phyloP scores from a whole-genome alignment of 2,797 vertebrate genomes.

The Neostethus bicornis region DNA sequence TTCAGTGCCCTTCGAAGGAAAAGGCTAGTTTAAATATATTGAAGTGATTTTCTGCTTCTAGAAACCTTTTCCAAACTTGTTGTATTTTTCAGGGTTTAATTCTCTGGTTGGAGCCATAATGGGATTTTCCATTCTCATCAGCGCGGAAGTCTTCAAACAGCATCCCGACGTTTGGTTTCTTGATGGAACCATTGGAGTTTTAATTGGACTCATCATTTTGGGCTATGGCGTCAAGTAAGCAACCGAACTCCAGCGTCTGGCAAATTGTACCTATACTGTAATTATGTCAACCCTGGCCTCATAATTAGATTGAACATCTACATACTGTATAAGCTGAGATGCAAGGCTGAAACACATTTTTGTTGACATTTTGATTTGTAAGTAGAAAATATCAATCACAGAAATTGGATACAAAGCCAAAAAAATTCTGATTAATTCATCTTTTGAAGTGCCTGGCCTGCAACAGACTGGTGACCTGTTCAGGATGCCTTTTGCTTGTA shows the following conservation, averaged over 20 bases:
- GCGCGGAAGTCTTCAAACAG: constrained; percentile 93
- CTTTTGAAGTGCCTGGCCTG: no score
- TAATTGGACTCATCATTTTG: constrained; percentile 95
- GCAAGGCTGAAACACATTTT: not conserved
- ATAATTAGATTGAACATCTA: not conserved
- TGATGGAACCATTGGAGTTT: constrained; percentile 91
- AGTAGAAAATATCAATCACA: not conserved
- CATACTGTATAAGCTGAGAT: not conserved
- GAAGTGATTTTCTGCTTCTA: not conserved
- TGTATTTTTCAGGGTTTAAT: constrained; percentile 88
- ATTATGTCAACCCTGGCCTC: not conserved
- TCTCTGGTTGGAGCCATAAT: constrained; percentile 94
- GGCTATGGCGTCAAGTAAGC: constrained; percentile 94
- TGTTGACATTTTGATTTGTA: not conserved
- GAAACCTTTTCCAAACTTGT: not conserved
- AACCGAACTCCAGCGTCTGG: not conserved
- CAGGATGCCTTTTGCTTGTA: no score
- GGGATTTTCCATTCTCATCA: constrained; percentile 98
- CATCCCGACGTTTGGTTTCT: constrained; percentile 91
- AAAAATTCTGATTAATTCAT: not conserved
- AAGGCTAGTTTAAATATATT: not conserved
- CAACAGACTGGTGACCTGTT: no score
- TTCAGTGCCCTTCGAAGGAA: no score
- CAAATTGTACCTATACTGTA: not conserved
- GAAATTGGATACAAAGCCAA: not conserved